Evolutionary conservation across 2,797 vertebrate species (phyloP).

Genomic region (Sebastes elongatus): DNA sequence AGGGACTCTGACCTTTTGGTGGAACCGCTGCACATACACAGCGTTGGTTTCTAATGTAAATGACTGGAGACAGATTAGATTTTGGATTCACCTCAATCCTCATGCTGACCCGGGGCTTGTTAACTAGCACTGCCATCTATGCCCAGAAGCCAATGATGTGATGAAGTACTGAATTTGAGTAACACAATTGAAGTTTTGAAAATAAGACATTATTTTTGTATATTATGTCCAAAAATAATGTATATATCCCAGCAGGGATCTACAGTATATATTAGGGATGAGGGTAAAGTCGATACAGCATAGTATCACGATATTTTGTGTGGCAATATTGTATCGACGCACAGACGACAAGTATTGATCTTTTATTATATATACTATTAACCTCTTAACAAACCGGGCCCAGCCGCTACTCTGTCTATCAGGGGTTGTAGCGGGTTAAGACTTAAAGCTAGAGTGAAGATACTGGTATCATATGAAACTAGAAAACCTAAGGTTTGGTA

Average conservation of each 20-base stretch:
- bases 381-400: too few species aligned
- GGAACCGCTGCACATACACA: slow-evolving; percentile 18
- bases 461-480: too few species aligned
- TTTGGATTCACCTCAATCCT: slow-evolving; percentile 38
- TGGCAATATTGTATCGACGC: too few species aligned
- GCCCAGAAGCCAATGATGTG: neutral
- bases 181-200: neutral
- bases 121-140: slow-evolving; percentile 9
- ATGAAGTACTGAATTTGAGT: slow-evolving; percentile 10
- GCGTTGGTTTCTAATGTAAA: slow-evolving; percentile 40
- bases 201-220: neutral
- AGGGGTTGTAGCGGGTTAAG: too few species aligned
- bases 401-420: too few species aligned
- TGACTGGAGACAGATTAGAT: slow-evolving; percentile 15
- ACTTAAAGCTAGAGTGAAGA: too few species aligned
- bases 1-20: slow-evolving; percentile 40
- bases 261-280: neutral
- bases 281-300: too few species aligned
- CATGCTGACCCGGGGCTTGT: slow-evolving; percentile 16
- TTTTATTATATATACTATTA: too few species aligned
- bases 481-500: too few species aligned
- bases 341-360: too few species aligned
- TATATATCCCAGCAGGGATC: neutral
- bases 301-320: too few species aligned
- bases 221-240: neutral